These are phyloP conservation scores for Pristis pectinata DNA, from an alignment of 2,797 vertebrate species.

Conservation along the genomic window DNA sequence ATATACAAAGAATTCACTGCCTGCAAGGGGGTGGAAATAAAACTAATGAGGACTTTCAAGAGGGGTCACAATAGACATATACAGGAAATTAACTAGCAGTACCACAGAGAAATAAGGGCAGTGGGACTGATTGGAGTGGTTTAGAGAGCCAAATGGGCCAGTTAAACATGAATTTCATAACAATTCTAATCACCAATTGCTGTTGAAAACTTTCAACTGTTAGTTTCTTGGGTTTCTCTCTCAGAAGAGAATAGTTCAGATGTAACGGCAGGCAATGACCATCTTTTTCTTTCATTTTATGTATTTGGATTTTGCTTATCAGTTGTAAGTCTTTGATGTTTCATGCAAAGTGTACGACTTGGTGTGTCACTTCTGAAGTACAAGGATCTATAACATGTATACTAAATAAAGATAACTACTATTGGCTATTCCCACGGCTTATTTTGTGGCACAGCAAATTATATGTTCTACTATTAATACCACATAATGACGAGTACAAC, in stretches of 20 bases:
- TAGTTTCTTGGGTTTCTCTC: neutral
- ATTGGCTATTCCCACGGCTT: neutral
- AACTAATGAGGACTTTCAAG: no score
- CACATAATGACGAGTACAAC: neutral
- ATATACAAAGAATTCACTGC: no score
- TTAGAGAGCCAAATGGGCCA: no score
- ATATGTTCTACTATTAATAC: neutral
- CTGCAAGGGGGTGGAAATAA: no score
- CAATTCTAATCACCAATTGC: neutral
- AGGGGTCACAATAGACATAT: no score
- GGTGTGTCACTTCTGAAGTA: neutral
- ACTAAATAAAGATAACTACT: neutral
- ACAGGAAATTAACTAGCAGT: no score
- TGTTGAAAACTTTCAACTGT: neutral
- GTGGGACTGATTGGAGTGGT: no score
- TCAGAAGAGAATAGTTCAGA: neutral
- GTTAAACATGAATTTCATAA: no score
- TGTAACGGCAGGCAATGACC: neutral
- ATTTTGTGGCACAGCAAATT: neutral
- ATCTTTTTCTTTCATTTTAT: neutral
- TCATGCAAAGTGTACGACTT: neutral
- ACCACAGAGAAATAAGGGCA: no score
- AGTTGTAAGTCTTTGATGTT: neutral
- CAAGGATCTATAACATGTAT: no score
- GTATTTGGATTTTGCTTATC: no score